These are phyloP conservation scores for Boulengeromyrus knoepffleri DNA, from an alignment of 2,113 vertebrate species.

Conservation along the genomic window DNA sequence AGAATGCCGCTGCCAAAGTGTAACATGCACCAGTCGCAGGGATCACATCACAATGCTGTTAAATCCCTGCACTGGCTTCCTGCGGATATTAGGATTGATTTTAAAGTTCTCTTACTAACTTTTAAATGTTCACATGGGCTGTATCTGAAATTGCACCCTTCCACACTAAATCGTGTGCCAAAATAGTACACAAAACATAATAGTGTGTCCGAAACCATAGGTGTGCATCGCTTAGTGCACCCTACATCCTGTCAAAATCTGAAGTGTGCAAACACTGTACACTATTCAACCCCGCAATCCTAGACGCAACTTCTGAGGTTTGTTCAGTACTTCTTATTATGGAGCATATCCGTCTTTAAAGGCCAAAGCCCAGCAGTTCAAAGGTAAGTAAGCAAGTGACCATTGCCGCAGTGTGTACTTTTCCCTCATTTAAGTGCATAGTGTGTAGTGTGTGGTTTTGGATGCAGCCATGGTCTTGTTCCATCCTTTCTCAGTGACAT, in stretches of 20 bases:
- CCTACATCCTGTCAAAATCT: too few relatives aligned
- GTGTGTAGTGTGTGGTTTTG: background rate
- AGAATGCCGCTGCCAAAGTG: background rate
- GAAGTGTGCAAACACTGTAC: background rate
- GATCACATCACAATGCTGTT: background rate
- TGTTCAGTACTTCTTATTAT: background rate
- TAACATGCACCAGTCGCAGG: background rate
- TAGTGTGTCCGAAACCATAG: background rate
- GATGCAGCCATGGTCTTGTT: background rate
- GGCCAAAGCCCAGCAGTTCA: background rate
- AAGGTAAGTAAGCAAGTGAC: background rate
- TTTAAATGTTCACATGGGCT: background rate
- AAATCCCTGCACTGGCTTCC: background rate
- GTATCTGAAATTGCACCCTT: background rate
- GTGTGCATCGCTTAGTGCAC: background rate
- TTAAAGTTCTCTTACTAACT: background rate
- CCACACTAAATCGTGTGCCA: background rate
- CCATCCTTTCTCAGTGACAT: background rate
- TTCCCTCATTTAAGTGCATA: background rate
- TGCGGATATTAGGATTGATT: background rate
- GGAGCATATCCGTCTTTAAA: background rate
- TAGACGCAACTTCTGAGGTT: background rate
- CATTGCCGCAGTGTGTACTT: background rate
- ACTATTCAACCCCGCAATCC: background rate
- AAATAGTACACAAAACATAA: background rate